These are phyloP conservation scores for Scaptomyza graminum DNA, from an alignment of 1,140 invertebrate species.

Conservation along the genomic window DNA sequence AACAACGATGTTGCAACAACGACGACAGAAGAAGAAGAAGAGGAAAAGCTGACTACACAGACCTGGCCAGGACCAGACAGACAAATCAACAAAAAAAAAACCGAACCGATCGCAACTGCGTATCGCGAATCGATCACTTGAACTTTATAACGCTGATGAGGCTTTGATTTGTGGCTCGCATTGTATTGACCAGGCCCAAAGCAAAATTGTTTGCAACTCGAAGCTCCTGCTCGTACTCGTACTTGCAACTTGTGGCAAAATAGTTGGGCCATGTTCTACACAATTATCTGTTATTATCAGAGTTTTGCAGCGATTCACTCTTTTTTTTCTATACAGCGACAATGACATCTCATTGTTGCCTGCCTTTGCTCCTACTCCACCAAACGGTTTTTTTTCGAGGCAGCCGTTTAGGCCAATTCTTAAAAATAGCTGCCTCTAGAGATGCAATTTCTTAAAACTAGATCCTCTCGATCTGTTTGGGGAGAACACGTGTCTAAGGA, in stretches of 20 bases:
- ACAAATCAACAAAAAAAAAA: constrained; percentile 9
- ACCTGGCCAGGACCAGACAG: constrained; percentile 1
- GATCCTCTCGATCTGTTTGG: constrained; percentile 41
- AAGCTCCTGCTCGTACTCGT: background rate
- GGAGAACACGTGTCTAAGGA: constrained; percentile 71
- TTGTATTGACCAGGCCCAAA: constrained; percentile 24
- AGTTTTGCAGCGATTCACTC: constrained; percentile 45
- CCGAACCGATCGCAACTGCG: constrained; percentile 14
- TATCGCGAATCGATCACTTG: constrained; percentile 67
- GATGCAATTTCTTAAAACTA: constrained; percentile 38
- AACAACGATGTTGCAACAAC: constrained; percentile 35
- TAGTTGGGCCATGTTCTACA: constrained; percentile 83
- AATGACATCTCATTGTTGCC: constrained; percentile 75
- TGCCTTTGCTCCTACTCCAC: background rate
- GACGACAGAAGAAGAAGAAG: background rate
- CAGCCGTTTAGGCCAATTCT: constrained; percentile 70
- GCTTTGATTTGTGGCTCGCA: constrained; percentile 73
- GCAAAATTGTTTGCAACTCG: constrained; percentile 3
- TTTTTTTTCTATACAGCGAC: constrained; percentile 37
- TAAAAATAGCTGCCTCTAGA: constrained; percentile 74
- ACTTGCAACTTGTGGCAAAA: constrained; percentile 55
- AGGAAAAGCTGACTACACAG: background rate
- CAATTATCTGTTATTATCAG: constrained; percentile 83
- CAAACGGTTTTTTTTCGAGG: background rate
- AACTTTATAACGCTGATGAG: constrained; percentile 78